These are phyloP conservation scores for Chaitophorus viminalis DNA, from an alignment of 2,888 invertebrate genomes.

Conservation along the genomic window DNA sequence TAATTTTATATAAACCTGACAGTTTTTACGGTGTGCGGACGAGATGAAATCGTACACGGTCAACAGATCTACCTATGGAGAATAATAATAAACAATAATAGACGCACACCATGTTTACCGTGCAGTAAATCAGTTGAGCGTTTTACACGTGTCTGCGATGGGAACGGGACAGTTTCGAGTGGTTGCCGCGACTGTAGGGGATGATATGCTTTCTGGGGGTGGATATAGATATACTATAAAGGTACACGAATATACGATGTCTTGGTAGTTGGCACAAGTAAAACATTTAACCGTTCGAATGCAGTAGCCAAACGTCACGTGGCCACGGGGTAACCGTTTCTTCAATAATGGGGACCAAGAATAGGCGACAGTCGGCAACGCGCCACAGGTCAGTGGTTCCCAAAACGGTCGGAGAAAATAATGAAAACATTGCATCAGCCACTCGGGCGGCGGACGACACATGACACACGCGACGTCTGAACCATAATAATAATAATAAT, in stretches of 20 bases:
- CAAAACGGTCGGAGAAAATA: not conserved
- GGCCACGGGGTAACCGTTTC: not conserved
- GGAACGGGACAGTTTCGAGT: constrained; percentile 4
- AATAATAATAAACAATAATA: too few relatives aligned
- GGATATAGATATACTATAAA: not conserved
- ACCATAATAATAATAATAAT: not conserved
- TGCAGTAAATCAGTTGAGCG: not conserved
- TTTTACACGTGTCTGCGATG: not conserved
- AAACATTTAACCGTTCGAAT: not conserved
- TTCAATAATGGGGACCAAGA: not conserved
- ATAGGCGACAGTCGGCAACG: not conserved
- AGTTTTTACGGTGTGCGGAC: not conserved
- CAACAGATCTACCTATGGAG: not conserved
- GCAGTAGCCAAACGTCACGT: not conserved
- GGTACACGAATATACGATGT: not conserved
- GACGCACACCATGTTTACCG: not conserved
- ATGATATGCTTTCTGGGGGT: too few relatives aligned
- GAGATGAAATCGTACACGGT: constrained; percentile 8
- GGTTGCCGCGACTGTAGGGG: not conserved
- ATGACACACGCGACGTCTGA: not conserved
- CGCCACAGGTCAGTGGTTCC: constrained; percentile 20
- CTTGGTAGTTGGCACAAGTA: not conserved
- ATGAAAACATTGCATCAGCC: constrained; percentile 39
- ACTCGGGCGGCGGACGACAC: not conserved
- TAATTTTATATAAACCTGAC: constrained; percentile 35